Evolutionary conservation across 2,797 vertebrate species (phyloP).

Genomic region (Oreochromis grahami): DNA sequence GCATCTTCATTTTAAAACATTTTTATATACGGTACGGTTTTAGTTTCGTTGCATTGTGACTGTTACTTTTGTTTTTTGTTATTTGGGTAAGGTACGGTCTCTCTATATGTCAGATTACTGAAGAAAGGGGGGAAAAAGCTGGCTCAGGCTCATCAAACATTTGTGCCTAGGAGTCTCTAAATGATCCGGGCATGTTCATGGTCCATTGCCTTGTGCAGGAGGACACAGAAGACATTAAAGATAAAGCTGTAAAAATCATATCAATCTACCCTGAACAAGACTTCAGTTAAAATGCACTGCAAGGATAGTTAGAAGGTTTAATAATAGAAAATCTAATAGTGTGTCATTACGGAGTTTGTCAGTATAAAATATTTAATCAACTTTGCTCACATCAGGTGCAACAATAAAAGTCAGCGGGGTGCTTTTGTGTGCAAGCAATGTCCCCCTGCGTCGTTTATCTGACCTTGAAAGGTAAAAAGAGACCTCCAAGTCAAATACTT

Average conservation of each 20-base stretch:
- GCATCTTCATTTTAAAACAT: background rate
- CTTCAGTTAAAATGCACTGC: background rate
- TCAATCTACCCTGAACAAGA: background rate
- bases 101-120: background rate
- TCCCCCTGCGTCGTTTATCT: fast-evolving
- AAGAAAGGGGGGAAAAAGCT: fast-evolving
- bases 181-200: background rate
- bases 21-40: background rate
- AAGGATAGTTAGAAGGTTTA: background rate
- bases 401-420: background rate
- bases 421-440: background rate
- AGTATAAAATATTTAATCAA: background rate
- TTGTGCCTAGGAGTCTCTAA: background rate
- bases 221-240: background rate
- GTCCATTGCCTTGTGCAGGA: background rate
- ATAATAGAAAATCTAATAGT: background rate
- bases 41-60: background rate
- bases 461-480: background rate
- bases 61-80: background rate
- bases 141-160: background rate
- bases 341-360: background rate
- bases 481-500: background rate
- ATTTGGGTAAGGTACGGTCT: background rate
- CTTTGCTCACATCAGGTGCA: background rate
- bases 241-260: background rate